Evolutionary conservation across 2,888 invertebrate genomes (phyloP).

Genomic region (Heteropelma amictum): DNA sequence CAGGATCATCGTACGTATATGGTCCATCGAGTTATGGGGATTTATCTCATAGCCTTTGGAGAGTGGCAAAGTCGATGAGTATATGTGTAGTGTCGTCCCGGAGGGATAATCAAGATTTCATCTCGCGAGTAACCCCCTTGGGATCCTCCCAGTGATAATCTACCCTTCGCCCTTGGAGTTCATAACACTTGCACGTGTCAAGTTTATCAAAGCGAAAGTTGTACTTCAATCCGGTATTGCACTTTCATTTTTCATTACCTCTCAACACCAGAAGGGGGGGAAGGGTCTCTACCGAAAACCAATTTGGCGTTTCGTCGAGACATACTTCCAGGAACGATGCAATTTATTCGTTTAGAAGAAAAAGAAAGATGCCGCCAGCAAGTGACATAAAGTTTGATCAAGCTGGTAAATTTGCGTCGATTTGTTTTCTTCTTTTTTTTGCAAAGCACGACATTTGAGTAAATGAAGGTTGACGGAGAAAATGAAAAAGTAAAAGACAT

Average conservation of each 20-base stretch:
- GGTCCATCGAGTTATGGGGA: slow-evolving; percentile 31
- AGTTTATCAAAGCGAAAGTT: slow-evolving; percentile 4
- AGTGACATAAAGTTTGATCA: too few species aligned
- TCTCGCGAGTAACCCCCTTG: not conserved
- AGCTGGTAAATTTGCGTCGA: too few species aligned
- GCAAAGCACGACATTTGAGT: too few species aligned
- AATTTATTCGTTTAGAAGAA: not conserved
- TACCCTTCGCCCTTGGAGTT: slow-evolving; percentile 42
- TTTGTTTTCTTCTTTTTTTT: too few species aligned
- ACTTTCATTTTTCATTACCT: not conserved
- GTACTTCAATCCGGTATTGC: not conserved
- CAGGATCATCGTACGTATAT: slow-evolving; percentile 51
- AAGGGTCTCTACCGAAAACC: not conserved
- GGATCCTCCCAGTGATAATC: slow-evolving; percentile 24
- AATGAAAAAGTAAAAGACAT: too few species aligned
- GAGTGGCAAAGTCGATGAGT: slow-evolving; percentile 22
- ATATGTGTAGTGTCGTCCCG: not conserved
- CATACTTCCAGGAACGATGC: not conserved
- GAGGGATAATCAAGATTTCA: slow-evolving; percentile 46
- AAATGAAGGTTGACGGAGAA: too few species aligned
- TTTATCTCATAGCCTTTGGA: slow-evolving; percentile 2
- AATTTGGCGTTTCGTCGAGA: not conserved
- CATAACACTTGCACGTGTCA: slow-evolving; percentile 31
- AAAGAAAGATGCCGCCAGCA: too few species aligned
- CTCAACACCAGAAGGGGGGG: not conserved